Percentiles rank a stretch among this genome's conserved stretches.
Conservation (phyloP, 2,113 vertebrate genomes). For the Odontophorus gujanensis region DNA sequence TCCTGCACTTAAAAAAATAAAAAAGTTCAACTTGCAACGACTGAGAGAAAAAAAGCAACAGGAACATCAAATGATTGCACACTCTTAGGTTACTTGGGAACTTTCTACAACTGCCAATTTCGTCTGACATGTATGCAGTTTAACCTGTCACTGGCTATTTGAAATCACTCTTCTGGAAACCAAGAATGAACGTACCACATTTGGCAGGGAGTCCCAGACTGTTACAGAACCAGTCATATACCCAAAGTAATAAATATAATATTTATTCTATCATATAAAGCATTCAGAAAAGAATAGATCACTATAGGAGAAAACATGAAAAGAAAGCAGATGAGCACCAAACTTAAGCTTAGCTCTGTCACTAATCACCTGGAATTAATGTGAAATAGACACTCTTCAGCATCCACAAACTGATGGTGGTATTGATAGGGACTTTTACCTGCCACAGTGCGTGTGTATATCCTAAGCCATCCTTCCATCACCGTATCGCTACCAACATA, state of each 20-base stretch:
- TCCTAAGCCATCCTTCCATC: not conserved
- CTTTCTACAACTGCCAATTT: not conserved
- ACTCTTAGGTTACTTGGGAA: not conserved
- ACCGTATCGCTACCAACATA: accelerated
- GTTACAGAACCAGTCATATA: not conserved
- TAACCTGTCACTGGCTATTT: too few species aligned
- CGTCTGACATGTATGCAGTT: not conserved
- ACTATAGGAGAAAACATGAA: not conserved
- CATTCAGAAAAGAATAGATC: not conserved
- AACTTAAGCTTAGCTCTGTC: accelerated
- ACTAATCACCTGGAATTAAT: not conserved
- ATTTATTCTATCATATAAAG: not conserved
- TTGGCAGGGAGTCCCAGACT: not conserved
- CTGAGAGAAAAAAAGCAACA: not conserved
- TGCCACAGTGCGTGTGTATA: not conserved
- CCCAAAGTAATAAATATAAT: not conserved
- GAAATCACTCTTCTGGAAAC: not conserved
- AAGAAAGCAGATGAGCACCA: not conserved
- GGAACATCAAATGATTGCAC: not conserved
- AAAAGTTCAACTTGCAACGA: not conserved
- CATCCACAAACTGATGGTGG: not conserved
- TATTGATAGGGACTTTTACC: not conserved
- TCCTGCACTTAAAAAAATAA: not conserved
- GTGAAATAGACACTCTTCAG: not conserved
- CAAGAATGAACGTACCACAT: not conserved